These are phyloP conservation scores for Mus spicilegus DNA, from an alignment of 2,113 vertebrate species.

Conservation along the genomic window DNA sequence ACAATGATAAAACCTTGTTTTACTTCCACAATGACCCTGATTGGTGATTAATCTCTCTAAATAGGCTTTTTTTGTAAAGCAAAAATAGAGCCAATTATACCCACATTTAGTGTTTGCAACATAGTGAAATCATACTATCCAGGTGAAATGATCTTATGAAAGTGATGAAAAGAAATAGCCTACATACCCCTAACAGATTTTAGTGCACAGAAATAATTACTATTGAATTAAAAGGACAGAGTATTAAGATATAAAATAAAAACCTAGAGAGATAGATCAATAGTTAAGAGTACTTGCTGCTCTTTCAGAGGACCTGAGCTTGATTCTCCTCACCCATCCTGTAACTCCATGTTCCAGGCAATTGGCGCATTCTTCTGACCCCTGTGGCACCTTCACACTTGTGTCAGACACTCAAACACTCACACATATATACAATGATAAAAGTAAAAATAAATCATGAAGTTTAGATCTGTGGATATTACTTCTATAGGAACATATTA, in stretches of 20 bases:
- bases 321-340: background rate
- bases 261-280: background rate
- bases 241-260: background rate
- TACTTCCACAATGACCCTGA: background rate
- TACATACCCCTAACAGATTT: background rate
- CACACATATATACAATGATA: background rate
- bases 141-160: background rate
- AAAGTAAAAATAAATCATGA: background rate
- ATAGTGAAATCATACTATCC: background rate
- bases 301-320: background rate
- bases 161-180: background rate
- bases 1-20: background rate
- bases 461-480: background rate
- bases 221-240: conserved; percentile 15
- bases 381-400: background rate
- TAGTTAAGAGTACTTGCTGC: background rate
- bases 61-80: background rate
- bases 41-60: conserved; percentile 18
- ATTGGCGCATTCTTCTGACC: background rate
- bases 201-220: background rate
- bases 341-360: background rate
- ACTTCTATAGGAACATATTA: background rate
- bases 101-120: background rate
- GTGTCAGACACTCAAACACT: background rate
- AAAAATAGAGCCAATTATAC: background rate